Base-by-base conservation (phyloP, 2,888 invertebrate genomes). In the Acronicta leporina region DNA sequence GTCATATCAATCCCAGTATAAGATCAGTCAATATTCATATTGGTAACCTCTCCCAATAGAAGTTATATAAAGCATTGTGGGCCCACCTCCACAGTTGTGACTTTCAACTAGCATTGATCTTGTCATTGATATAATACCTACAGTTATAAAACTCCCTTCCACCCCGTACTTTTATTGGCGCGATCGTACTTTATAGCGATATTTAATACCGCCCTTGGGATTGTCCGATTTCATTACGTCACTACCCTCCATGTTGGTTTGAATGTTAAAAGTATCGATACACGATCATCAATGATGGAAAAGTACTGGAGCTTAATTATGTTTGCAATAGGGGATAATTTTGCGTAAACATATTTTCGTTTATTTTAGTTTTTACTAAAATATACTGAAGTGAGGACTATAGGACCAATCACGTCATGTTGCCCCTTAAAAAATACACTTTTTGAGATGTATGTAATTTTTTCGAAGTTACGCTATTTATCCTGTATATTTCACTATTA, bases 131-230 rank as follows among this genome's bases (percentile, higher is more conserved):
- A 54, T 56, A 46, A 60, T 60, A 63, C 45, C 35, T 54, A 44
- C 50, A 53, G 59, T 57, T 56, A 55, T 61, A 64, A 65, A 73
- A 75, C 59, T n/a, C 47, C 54, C 52, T 43, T 27, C 40, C 20
- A 53, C 55, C 48, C 47, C 53, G 52, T 42, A 58, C 53, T 63
- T 77, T 75, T 75, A 76, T 75, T 54, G 66, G 58, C 30, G 11
- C 41, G 25, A 43, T 47, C 57, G 54, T 33, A 67, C 59, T 77
- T 76, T 76, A 76, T 72, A 50, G 59, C 60, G 53, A 72, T 73
- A 68, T 75, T 63, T 75, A 72, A 74, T 72, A 63, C 62, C 64
- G 33, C 68, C 60, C 73, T 46, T 49, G 68, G 64, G 77, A 71
- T 68, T 66, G 63, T 59, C 63, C 65, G 76, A 75, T 75, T 76